phyloP scores from a whole-genome alignment of 1,140 invertebrate genomes.

The Mycetomoellerius zeteki region DNA sequence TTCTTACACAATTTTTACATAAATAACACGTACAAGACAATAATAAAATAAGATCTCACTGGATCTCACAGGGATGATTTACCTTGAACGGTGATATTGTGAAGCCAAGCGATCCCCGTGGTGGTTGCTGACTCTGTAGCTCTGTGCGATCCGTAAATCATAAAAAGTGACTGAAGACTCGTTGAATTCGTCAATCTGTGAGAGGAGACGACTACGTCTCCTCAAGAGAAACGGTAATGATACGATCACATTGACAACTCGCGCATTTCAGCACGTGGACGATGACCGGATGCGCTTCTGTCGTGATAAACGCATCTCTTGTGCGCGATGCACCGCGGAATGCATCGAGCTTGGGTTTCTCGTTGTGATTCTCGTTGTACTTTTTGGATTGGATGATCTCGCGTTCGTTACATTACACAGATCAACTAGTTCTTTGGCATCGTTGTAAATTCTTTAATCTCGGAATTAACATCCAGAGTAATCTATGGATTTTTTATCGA shows the following conservation, averaged over 20 bases:
- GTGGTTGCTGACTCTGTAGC: conserved; percentile 66
- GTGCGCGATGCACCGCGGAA: background rate
- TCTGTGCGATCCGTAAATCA: conserved; percentile 72
- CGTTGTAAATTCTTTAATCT: background rate
- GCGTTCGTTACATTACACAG: background rate
- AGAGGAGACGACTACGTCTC: background rate
- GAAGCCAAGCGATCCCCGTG: conserved; percentile 73
- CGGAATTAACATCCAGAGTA: background rate
- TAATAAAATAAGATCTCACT: background rate
- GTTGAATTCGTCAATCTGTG: background rate
- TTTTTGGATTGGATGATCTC: background rate
- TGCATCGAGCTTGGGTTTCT: background rate
- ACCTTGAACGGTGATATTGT: conserved; percentile 75
- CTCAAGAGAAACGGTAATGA: background rate
- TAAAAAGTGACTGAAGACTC: conserved; percentile 64
- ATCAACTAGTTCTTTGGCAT: background rate
- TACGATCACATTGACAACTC: conserved; percentile 5
- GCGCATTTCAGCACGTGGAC: conserved; percentile 22
- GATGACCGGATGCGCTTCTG: background rate
- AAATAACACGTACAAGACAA: background rate
- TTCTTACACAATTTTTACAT: background rate
- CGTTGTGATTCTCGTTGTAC: conserved; percentile 10
- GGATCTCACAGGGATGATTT: background rate
- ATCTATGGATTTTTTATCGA: background rate
- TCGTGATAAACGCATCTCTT: conserved; percentile 37